Conservation (phyloP, 2,888 invertebrate species). For the Eudasyphora cyanicolor region DNA sequence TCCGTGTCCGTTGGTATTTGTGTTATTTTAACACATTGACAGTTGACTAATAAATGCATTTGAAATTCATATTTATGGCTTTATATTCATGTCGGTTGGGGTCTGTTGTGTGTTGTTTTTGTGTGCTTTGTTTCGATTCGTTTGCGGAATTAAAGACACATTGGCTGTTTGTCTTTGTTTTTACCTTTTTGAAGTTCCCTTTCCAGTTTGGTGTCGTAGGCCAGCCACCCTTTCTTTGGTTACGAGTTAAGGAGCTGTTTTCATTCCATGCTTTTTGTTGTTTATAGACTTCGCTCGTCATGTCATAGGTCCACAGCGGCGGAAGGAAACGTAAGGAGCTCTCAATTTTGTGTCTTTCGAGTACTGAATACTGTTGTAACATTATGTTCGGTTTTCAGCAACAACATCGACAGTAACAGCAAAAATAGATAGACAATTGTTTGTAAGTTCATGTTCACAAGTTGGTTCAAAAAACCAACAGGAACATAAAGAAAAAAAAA, state of each 20-base stretch:
- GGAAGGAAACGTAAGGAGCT: constrained; percentile 36
- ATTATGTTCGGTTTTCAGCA: constrained; percentile 53
- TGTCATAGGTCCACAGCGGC: background rate
- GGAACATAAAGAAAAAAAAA: background rate
- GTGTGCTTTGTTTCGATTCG: background rate
- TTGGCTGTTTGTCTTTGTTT: background rate
- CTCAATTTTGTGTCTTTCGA: constrained; percentile 53
- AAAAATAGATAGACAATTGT: constrained; percentile 61
- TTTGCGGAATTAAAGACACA: constrained; percentile 13
- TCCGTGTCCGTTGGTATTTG: background rate
- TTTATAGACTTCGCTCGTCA: constrained; percentile 50
- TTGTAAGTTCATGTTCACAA: constrained; percentile 65
- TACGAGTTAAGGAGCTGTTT: constrained; percentile 27
- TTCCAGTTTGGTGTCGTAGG: background rate
- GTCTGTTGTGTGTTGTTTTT: constrained; percentile 49
- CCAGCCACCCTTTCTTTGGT: constrained; percentile 45
- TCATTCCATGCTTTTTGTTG: constrained; percentile 25
- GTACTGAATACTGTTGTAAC: constrained; percentile 56
- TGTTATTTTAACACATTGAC: constrained; percentile 59
- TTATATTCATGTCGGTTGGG: constrained; percentile 57
- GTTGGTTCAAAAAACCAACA: constrained; percentile 43
- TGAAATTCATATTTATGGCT: constrained; percentile 65
- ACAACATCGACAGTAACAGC: constrained; percentile 26
- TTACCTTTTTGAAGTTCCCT: constrained; percentile 14
- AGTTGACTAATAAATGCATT: constrained; percentile 64